A percentile compares a stretch with the other conserved stretches of the same genome.
phyloP scores from a whole-genome alignment of 2,888 invertebrate species.

The Drosophila nigricruria region DNA sequence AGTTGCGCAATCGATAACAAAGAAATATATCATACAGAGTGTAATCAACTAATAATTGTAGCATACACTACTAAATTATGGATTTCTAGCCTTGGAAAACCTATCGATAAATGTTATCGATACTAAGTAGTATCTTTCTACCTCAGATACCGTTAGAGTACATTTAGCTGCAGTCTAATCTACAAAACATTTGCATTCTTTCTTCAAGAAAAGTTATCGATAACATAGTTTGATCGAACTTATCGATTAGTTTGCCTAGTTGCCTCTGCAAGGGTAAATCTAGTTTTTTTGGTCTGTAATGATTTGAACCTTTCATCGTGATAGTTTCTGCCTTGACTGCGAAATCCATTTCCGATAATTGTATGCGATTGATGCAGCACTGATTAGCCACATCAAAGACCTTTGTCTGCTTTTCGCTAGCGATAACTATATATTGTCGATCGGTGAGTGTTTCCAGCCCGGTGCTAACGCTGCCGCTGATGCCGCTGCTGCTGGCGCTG shows the following conservation, averaged over 20 bases:
- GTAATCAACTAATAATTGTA: neutral
- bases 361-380: constrained; percentile 96
- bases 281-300: too few species aligned
- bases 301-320: constrained; percentile 94
- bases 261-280: neutral
- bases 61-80: neutral
- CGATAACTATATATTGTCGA: constrained; percentile 96
- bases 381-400: constrained; percentile 98
- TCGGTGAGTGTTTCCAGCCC: constrained; percentile 87
- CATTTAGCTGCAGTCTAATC: neutral
- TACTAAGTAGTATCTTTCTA: neutral
- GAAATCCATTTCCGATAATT: constrained; percentile 96
- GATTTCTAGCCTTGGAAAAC: neutral
- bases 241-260: neutral
- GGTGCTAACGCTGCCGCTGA: constrained; percentile 84
- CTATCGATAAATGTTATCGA: neutral
- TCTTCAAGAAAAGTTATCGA: neutral
- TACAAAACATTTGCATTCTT: neutral
- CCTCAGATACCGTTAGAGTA: neutral
- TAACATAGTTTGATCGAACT: too few species aligned
- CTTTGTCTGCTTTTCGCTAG: constrained; percentile 97
- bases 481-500: constrained; percentile 79
- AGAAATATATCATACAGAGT: neutral
- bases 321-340: constrained; percentile 97
- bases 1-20: neutral